These are phyloP conservation scores for Trissolcus japonicus DNA, from an alignment of 2,888 invertebrate genomes.

Conservation along the genomic window DNA sequence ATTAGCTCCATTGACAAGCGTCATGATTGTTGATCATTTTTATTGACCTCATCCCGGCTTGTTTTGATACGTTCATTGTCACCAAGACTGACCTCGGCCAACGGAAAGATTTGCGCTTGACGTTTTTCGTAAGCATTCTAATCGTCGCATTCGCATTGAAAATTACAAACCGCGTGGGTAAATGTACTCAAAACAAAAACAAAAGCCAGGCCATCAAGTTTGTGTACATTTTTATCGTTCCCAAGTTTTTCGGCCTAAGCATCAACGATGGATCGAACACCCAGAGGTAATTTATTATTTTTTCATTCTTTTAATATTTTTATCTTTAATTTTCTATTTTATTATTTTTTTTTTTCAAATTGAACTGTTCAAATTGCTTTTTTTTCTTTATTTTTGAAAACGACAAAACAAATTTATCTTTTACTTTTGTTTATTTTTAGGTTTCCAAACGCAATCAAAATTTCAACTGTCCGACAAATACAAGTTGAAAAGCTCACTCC, in stretches of 20 bases:
- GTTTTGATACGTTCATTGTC: slow-evolving; percentile 1
- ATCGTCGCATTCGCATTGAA: slow-evolving; percentile 22
- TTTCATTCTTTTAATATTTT: too few relatives aligned
- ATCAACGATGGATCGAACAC: slow-evolving; percentile 18
- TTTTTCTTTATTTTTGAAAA: too few relatives aligned
- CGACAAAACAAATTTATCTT: background rate
- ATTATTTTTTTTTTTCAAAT: background rate
- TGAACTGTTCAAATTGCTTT: background rate
- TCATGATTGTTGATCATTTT: slow-evolving; percentile 4
- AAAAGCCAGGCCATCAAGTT: slow-evolving; percentile 10
- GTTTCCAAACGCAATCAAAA: slow-evolving; percentile 3
- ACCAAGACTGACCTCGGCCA: background rate
- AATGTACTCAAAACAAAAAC: slow-evolving; percentile 45
- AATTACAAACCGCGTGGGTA: slow-evolving; percentile 38
- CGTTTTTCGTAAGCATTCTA: slow-evolving; percentile 7
- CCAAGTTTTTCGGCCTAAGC: background rate
- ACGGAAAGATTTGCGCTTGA: background rate
- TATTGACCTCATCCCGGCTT: background rate
- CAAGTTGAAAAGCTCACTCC: background rate
- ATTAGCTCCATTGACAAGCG: too few relatives aligned
- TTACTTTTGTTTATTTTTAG: slow-evolving; percentile 1
- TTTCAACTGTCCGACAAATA: background rate
- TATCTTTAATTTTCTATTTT: background rate
- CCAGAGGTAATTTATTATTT: slow-evolving; percentile 7
- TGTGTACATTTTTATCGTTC: background rate